Evolutionary conservation across 2,113 vertebrate species (phyloP), one percentile per base, ranked within the genome.

Genomic region (Delphinus delphis): DNA sequence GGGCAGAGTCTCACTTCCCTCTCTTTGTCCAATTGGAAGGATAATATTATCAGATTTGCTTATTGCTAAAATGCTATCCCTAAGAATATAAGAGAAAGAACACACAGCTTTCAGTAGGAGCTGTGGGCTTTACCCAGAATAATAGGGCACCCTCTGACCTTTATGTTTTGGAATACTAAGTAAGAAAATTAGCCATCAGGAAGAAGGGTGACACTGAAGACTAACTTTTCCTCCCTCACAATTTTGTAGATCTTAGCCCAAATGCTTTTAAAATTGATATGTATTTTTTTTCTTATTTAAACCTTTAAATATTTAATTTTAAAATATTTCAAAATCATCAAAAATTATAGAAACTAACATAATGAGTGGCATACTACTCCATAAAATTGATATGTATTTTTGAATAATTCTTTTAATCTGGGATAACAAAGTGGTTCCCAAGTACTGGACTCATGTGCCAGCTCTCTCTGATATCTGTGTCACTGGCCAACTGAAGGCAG

Each of bases 331-430:
- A 83, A 86, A 53, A 60, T 70, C 7, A 84, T n/a, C 41, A 44
- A 76, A 88, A 90, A 81, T 14, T 14, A 90, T 10, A 81, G 3
- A 47, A 6, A 83, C 23, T 73, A 93, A 67, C 31, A 93, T 73
- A 84, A 90, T 62, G 38, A 88, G 68, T 74, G 47, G 20, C 18
- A 83, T 4, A 93, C 17, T 65, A 90, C 53, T 53, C 53, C 53
- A 53, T 83, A 88, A 89, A 87, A 83, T 90, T 93, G 50, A 53
- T 83, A 70, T 33, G 41, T 26, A 36, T 67, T 84, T 93, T 96
- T 9, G 44, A 87, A 17, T 97, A 92, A 96, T 67, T 58, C 44
- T 94, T 91, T 92, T 96, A 70, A 93, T 87, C 50, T 95, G 15
- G 12, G 44, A 96, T 91, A 89, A 79, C 26, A 84, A 65, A 90